These are phyloP conservation scores for Oxycera nigricornis DNA, from an alignment of 2,888 invertebrate genomes.

Conservation along the genomic window DNA sequence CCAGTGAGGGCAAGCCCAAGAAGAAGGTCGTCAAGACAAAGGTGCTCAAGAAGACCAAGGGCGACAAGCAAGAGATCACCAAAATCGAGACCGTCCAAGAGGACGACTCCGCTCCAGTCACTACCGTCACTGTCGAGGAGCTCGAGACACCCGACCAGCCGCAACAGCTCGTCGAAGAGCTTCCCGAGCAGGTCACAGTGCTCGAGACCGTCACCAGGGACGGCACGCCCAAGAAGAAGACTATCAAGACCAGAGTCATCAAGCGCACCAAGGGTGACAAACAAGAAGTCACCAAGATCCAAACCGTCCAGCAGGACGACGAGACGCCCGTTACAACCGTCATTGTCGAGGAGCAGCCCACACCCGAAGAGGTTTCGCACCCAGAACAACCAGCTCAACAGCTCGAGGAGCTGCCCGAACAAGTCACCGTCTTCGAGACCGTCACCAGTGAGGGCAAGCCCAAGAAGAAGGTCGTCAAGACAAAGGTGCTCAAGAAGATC, in stretches of 20 bases:
- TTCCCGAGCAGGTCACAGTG: constrained; percentile 48
- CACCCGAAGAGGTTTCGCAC: constrained; percentile 51
- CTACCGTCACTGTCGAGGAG: constrained; percentile 53
- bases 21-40: constrained; percentile 55
- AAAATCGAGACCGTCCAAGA: constrained; percentile 59
- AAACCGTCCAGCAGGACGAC: constrained; percentile 54
- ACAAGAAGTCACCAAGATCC: constrained; percentile 56
- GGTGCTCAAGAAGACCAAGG: constrained; percentile 54
- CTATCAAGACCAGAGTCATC: constrained; percentile 49
- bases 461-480: constrained; percentile 53
- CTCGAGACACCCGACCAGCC: constrained; percentile 53
- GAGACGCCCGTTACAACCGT: constrained; percentile 54
- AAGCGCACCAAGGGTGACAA: constrained; percentile 50
- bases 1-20: constrained; percentile 46
- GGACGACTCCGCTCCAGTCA: constrained; percentile 56
- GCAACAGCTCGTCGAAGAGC: constrained; percentile 52
- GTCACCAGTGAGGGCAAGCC: constrained; percentile 57
- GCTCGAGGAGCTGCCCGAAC: constrained; percentile 55
- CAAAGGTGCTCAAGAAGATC: constrained; percentile 57
- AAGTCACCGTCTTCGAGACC: constrained; percentile 60
- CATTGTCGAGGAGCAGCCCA: constrained; percentile 47
- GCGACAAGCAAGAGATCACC: constrained; percentile 53
- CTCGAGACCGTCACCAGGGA: constrained; percentile 47
- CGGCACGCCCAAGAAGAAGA: constrained; percentile 50
- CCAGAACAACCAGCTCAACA: constrained; percentile 50